phyloP scores from a whole-genome alignment of 1,140 invertebrate genomes.

The Oryctes rhinoceros region DNA sequence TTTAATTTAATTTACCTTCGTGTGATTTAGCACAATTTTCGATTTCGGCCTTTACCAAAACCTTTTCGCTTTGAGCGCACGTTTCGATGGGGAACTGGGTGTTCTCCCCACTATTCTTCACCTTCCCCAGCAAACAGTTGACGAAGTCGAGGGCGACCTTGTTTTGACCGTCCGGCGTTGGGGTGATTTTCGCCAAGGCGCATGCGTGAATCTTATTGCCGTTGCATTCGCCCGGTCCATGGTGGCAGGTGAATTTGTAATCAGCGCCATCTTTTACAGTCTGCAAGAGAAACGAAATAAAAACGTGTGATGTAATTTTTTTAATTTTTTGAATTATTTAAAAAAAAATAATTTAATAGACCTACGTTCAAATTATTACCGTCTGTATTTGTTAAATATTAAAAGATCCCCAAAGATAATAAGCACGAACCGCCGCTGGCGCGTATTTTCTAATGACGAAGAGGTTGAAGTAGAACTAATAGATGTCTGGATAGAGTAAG shows the following conservation, averaged over 20 bases:
- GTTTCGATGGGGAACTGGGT: neutral
- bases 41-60: neutral
- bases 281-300: neutral
- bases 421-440: no score
- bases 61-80: neutral
- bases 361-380: neutral
- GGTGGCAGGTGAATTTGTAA: constrained; percentile 21
- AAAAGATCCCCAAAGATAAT: no score
- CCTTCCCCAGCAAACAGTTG: neutral
- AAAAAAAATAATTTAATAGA: no score
- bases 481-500: no score
- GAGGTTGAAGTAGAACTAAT: no score
- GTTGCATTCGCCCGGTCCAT: constrained; percentile 15
- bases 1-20: constrained; percentile 15
- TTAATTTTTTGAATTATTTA: no score
- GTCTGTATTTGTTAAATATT: neutral
- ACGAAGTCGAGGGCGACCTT: constrained; percentile 6
- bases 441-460: no score
- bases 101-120: neutral
- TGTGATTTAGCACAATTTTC: neutral
- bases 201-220: constrained; percentile 38
- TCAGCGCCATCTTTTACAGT: neutral
- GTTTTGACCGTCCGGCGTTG: neutral
- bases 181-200: neutral
- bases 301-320: no score